phyloP scores from a whole-genome alignment of 2,888 invertebrate species.

The Himalopsyche kuldschensis region DNA sequence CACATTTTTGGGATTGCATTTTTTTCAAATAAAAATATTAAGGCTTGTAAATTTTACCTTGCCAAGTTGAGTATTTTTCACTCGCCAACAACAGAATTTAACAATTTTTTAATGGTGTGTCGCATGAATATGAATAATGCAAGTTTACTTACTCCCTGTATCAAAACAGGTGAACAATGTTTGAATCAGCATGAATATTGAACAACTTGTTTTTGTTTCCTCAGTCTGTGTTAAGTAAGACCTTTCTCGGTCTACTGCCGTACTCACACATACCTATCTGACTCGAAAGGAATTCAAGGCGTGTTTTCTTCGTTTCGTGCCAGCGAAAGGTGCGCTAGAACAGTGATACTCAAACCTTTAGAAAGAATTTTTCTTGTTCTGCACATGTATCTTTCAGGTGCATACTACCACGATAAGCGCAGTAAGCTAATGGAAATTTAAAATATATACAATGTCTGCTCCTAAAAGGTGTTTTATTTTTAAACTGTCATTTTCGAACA shows the following conservation, averaged over 20 bases:
- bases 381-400: too few relatives aligned
- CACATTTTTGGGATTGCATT: too few relatives aligned
- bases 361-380: too few relatives aligned
- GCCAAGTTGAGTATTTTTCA: too few relatives aligned
- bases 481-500: too few relatives aligned
- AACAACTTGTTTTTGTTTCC: not conserved
- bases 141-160: not conserved
- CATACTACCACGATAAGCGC: too few relatives aligned
- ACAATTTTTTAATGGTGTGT: not conserved
- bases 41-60: too few relatives aligned
- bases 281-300: not conserved
- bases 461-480: too few relatives aligned
- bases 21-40: too few relatives aligned
- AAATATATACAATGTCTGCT: too few relatives aligned
- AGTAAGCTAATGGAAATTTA: too few relatives aligned
- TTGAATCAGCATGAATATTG: not conserved
- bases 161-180: not conserved
- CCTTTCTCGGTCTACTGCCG: not conserved
- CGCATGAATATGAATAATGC: not conserved
- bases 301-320: not conserved
- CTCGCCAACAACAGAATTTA: not conserved
- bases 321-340: not conserved
- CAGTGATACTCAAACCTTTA: not conserved
- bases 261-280: not conserved
- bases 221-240: not conserved